Conservation (phyloP, 2,797 vertebrate genomes). For the Smutsia temminckii region DNA sequence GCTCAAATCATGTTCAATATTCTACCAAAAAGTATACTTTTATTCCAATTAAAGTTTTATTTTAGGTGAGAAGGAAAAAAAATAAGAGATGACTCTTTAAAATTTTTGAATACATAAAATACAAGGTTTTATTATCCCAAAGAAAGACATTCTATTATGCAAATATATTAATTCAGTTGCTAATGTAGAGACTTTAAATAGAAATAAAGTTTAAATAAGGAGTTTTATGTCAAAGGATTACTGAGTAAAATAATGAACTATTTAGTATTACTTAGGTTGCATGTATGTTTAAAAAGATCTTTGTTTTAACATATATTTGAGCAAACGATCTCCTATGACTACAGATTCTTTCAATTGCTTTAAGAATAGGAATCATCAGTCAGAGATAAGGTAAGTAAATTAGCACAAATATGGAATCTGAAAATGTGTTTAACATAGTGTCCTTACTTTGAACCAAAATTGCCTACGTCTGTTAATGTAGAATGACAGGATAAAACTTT, state of each 20-base stretch:
- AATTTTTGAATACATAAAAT: slow-evolving; percentile 76
- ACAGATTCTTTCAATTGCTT: slow-evolving; percentile 27
- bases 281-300: slow-evolving; percentile 58
- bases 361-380: slow-evolving; percentile 50
- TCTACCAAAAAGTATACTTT: slow-evolving; percentile 21
- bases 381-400: slow-evolving; percentile 56
- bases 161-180: slow-evolving; percentile 71
- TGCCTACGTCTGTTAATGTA: not conserved
- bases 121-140: slow-evolving; percentile 75
- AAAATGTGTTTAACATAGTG: not conserved
- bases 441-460: not conserved
- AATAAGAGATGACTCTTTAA: slow-evolving; percentile 50
- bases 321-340: slow-evolving; percentile 48
- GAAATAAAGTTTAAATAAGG: slow-evolving; percentile 73
- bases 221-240: slow-evolving; percentile 64
- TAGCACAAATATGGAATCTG: not conserved
- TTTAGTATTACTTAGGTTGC: slow-evolving; percentile 24
- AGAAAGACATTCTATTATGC: slow-evolving; percentile 63
- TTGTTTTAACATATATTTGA: slow-evolving; percentile 52
- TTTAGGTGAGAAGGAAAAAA: slow-evolving; percentile 67
- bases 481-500: not conserved
- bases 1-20: not conserved
- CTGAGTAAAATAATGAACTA: slow-evolving; percentile 58
- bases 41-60: slow-evolving; percentile 71
- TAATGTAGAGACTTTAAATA: slow-evolving; percentile 57